phyloP scores from a whole-genome alignment of 2,113 vertebrate species.

The Prunella himalayana region DNA sequence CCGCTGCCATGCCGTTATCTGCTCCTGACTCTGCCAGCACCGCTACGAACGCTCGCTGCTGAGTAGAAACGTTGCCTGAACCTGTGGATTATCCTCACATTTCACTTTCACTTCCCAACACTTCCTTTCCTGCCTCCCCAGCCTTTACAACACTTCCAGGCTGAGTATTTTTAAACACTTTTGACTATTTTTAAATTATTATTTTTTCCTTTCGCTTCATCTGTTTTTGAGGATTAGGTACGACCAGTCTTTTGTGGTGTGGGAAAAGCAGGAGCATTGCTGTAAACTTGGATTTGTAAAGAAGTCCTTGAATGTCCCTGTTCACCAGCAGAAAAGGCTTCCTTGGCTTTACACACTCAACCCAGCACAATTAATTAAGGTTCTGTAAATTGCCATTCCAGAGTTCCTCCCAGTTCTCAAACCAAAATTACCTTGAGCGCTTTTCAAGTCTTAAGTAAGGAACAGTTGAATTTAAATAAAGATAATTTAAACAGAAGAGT shows the following conservation, averaged over 20 bases:
- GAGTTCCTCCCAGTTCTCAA: neutral
- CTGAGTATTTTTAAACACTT: neutral
- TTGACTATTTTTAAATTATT: neutral
- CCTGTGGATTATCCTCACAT: neutral
- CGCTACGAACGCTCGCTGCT: neutral
- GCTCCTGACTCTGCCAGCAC: neutral
- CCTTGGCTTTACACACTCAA: neutral
- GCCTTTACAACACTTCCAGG: neutral
- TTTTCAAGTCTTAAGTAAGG: neutral
- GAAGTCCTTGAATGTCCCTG: neutral
- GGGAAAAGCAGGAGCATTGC: neutral
- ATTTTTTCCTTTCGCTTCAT: neutral
- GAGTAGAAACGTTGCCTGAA: fast-evolving
- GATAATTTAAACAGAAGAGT: neutral
- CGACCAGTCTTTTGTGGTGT: too few species aligned
- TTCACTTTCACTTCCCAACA: neutral
- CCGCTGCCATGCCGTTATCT: neutral
- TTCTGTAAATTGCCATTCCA: neutral
- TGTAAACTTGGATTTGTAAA: neutral
- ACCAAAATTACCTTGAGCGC: neutral
- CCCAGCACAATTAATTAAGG: neutral
- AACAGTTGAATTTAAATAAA: neutral
- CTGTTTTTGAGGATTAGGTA: neutral
- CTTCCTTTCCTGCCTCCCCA: neutral
- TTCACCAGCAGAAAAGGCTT: neutral